Evolutionary conservation across 2,888 invertebrate species (phyloP), one percentile per base, ranked within the genome.

Genomic region (Dexiosoma caninum): DNA sequence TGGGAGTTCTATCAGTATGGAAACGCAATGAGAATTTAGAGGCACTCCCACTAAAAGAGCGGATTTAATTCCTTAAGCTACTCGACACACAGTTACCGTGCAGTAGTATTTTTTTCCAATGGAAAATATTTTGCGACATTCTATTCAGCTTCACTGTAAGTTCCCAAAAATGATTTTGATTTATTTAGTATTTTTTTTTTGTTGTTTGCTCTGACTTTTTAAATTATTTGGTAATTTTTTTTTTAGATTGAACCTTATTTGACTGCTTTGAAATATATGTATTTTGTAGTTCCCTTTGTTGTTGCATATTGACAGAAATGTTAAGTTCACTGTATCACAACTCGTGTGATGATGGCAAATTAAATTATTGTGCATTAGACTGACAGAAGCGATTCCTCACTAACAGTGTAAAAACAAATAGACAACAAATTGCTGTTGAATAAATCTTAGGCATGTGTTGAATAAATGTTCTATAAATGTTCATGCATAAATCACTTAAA

Each of bases 401-500:
- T 46, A 59, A 27, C 10, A 42, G 10, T 27, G 4, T 30, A 3
- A 16, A 14, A 19, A 32, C 3, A n/a, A 16, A 75, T 10, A 14
- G 6, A 57, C 10, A 49, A 49, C 16, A 37, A 59, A 46, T 14
- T 37, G 6, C 30, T 7, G 21, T 10, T 35, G 32, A 23, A 71
- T 66, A 60, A 75, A 76, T 80, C 66, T 71, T 27, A 16, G 30
- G 66, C 49, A 51, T 44, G 32, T 60, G 66, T 69, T 66, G 75
- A 76, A 75, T 80, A n/a, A n/a, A 80, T 80, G 60, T 64, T 71
- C 66, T 60, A 40, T 67, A n/a, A 53, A 76, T 76, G 35, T 60
- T 21, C 19, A 67, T 71, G 71, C 66, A 80, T 76, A 76, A 80
- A 80, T 80, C 80, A 80, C 76, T 76, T 72, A 5, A 69, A 62